These are phyloP conservation scores for Allobates femoralis DNA, from an alignment of 2,797 vertebrate species.

Conservation along the genomic window DNA sequence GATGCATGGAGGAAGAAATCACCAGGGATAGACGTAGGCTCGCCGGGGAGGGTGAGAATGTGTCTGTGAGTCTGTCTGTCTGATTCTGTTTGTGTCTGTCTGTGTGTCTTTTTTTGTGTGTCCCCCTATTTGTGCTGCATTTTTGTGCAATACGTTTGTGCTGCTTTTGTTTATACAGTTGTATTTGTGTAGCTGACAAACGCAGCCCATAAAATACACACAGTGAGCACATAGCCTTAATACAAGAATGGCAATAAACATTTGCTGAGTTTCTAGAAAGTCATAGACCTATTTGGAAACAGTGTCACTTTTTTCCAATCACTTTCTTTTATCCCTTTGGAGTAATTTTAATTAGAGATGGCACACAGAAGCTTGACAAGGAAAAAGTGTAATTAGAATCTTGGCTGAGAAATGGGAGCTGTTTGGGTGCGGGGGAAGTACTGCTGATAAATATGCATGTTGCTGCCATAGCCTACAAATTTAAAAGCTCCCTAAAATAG, in stretches of 20 bases:
- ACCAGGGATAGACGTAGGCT: no score
- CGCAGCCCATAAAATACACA: no score
- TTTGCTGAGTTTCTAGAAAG: constrained; percentile 37
- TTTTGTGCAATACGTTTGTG: no score
- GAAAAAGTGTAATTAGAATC: constrained; percentile 62
- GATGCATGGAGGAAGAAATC: no score
- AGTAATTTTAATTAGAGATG: constrained; percentile 61
- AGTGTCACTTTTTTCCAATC: constrained; percentile 45
- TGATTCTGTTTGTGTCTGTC: no score
- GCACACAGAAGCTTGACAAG: constrained; percentile 59
- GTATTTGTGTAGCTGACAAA: no score
- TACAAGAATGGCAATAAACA: neutral
- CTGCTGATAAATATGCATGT: constrained; percentile 62
- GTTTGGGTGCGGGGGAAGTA: constrained; percentile 62
- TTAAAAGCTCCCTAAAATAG: constrained; percentile 37
- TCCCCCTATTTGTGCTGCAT: no score
- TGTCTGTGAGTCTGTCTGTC: no score
- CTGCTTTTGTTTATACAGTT: no score
- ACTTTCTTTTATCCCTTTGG: constrained; percentile 61
- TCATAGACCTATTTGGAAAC: constrained; percentile 52
- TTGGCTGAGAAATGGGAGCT: constrained; percentile 54
- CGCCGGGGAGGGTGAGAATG: no score
- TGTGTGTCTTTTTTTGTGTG: no score
- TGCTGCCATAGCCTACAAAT: constrained; percentile 51
- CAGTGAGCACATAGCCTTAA: no score